These are phyloP conservation scores for Zalophus californianus DNA, from an alignment of 2,797 vertebrate genomes.

Conservation along the genomic window DNA sequence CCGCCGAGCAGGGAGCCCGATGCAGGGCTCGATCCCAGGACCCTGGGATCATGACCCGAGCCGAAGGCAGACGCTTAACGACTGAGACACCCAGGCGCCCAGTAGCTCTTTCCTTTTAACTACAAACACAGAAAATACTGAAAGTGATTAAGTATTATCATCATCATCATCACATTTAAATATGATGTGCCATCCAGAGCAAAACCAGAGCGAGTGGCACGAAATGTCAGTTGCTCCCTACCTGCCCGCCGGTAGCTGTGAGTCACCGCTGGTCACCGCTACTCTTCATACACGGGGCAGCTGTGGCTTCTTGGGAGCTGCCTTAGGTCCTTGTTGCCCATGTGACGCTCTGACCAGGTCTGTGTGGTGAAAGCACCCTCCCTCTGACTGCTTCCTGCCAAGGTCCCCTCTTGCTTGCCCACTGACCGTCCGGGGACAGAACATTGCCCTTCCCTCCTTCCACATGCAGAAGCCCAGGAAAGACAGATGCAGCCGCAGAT, in stretches of 20 bases:
- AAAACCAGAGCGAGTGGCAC: background rate
- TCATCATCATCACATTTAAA: background rate
- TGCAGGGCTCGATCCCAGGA: too few species aligned
- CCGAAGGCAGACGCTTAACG: too few species aligned
- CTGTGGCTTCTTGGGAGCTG: background rate
- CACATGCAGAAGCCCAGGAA: background rate
- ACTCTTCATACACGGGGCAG: background rate
- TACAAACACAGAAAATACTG: background rate
- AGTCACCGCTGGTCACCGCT: fast-evolving
- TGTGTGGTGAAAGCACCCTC: background rate
- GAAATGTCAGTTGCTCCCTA: background rate
- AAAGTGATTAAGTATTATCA: background rate
- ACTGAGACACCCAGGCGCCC: too few species aligned
- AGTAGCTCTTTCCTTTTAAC: background rate
- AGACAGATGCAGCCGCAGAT: fast-evolving
- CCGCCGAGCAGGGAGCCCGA: too few species aligned
- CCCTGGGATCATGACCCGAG: too few species aligned
- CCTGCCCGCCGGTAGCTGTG: fast-evolving
- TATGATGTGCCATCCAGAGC: background rate
- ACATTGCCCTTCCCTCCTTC: background rate
- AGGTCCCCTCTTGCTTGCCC: background rate
- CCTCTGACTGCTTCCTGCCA: background rate
- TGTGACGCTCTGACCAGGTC: background rate
- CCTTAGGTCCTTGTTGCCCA: fast-evolving
- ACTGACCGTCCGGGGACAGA: background rate